A percentile compares a stretch with the other conserved stretches of the same genome.
phyloP scores from a whole-genome alignment of 2,888 invertebrate species.

The Lottia scabra region DNA sequence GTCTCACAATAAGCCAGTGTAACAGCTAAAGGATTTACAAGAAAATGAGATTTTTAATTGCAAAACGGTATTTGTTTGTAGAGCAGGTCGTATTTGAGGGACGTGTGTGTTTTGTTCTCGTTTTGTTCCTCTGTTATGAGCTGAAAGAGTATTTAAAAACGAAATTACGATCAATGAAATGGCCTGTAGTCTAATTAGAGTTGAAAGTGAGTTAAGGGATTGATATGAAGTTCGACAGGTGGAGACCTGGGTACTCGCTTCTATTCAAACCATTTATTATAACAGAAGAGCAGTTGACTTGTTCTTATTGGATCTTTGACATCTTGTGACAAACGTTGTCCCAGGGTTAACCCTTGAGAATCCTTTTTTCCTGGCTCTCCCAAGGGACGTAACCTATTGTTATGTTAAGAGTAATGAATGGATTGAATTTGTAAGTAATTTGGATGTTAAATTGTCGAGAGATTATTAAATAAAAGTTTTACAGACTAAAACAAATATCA shows the following conservation, averaged over 20 bases:
- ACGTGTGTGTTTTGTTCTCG: no score
- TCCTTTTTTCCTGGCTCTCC: neutral
- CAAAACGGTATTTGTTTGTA: constrained; percentile 13
- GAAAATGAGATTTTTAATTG: constrained; percentile 21
- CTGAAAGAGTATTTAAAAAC: no score
- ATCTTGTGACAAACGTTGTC: neutral
- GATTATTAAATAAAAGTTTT: neutral
- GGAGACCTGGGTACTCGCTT: neutral
- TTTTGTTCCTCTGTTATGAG: no score
- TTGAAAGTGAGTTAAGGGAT: neutral
- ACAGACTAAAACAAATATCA: neutral
- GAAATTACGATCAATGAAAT: no score
- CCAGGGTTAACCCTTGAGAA: neutral
- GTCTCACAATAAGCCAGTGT: neutral
- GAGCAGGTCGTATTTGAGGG: neutral
- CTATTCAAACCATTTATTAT: neutral
- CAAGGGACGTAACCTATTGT: neutral
- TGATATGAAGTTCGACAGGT: neutral
- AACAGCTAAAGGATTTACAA: constrained; percentile 13
- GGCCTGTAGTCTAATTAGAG: neutral
- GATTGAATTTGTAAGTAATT: neutral
- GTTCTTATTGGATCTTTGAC: neutral
- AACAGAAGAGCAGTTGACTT: neutral
- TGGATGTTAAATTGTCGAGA: neutral
- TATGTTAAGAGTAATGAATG: no score